These are phyloP conservation scores for Electrophaes corylata DNA, from an alignment of 2,888 invertebrate genomes.

Conservation along the genomic window DNA sequence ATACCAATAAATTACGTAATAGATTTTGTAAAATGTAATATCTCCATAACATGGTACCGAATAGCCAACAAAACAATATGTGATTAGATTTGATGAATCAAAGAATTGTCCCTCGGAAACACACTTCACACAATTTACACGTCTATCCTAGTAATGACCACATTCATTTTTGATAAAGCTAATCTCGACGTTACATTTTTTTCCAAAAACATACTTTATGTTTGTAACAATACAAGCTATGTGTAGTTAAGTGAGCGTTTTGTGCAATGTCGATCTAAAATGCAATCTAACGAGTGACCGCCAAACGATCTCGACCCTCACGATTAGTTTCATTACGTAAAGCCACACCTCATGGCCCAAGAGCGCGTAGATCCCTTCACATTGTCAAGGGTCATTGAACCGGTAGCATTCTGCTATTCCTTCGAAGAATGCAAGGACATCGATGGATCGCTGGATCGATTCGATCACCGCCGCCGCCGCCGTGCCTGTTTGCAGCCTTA, in stretches of 20 bases:
- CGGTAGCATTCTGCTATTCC: conserved; percentile 72
- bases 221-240: no score
- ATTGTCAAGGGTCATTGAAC: conserved; percentile 77
- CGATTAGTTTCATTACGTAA: conserved; percentile 68
- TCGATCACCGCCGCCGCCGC: conserved; percentile 18
- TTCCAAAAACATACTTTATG: no score
- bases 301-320: conserved; percentile 64
- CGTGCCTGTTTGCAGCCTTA: conserved; percentile 21
- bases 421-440: conserved; percentile 78
- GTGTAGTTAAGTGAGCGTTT: neutral
- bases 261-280: conserved; percentile 31
- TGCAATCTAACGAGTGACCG: conserved; percentile 49
- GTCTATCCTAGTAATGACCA: no score
- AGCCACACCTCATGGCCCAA: conserved; percentile 65
- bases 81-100: no score
- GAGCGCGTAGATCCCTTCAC: conserved; percentile 71
- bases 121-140: no score
- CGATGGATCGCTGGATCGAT: conserved; percentile 58
- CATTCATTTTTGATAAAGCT: no score
- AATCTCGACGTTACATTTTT: no score
- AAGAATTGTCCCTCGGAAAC: no score
- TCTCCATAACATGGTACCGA: no score
- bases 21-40: no score
- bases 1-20: no score
- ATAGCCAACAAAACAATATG: no score